Percentiles rank a stretch among this genome's conserved stretches.
Conservation (phyloP, 1,140 invertebrate species). For the Drosophila nannoptera region DNA sequence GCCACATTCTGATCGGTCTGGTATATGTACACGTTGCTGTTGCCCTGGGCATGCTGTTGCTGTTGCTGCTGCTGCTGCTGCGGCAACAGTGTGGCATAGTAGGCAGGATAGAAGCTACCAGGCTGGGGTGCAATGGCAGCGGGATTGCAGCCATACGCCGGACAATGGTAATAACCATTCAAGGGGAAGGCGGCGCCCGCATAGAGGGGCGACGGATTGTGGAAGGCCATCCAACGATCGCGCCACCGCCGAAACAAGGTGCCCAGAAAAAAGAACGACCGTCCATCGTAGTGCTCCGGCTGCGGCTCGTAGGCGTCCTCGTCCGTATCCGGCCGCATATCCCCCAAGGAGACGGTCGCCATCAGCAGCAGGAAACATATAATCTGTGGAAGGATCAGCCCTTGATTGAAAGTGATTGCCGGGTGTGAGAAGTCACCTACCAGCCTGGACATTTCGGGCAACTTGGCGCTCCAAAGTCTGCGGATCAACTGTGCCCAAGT, state of each 20-base stretch:
- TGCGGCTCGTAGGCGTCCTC: slow-evolving; percentile 10
- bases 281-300: slow-evolving; percentile 42
- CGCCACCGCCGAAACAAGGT: slow-evolving; percentile 63
- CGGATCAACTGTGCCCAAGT: slow-evolving; percentile 12
- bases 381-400: slow-evolving; percentile 1
- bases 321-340: slow-evolving; percentile 6
- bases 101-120: slow-evolving; percentile 49
- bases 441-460: slow-evolving; percentile 15
- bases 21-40: slow-evolving; percentile 66
- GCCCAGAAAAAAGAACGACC: slow-evolving; percentile 59
- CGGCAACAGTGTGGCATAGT: slow-evolving; percentile 28
- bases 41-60: slow-evolving; percentile 52
- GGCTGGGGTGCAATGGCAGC: slow-evolving; percentile 51
- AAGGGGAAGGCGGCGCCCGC: slow-evolving; percentile 57
- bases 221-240: slow-evolving; percentile 59
- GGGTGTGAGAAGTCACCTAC: slow-evolving; percentile 10
- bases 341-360: slow-evolving; percentile 2
- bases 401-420: neutral
- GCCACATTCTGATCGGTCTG: slow-evolving; percentile 61
- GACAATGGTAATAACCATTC: slow-evolving; percentile 62
- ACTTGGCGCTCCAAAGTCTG: slow-evolving; percentile 21
- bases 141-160: slow-evolving; percentile 54
- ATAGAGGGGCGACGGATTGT: slow-evolving; percentile 52
- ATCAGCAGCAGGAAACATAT: slow-evolving; percentile 19
- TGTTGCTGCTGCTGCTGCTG: slow-evolving; percentile 48